Evolutionary conservation across 2,888 invertebrate species (phyloP).

Genomic region (Caenorhabditis drosophilae): DNA sequence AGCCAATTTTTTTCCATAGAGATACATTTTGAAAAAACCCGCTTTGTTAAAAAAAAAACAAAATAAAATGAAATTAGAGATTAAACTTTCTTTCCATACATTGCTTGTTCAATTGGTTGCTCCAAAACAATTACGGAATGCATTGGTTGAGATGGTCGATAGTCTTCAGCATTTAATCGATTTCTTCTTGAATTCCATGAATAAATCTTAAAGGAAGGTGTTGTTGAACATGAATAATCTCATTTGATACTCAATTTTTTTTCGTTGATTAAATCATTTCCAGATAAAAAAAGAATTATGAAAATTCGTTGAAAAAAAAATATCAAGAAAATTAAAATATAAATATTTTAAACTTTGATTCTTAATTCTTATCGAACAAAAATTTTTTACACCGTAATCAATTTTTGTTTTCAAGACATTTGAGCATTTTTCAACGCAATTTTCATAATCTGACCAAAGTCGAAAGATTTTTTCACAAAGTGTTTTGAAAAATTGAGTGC

Average conservation of each 20-base stretch:
- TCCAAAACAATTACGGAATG: slow-evolving; percentile 54
- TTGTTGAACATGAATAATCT: neutral
- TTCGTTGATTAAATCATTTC: too few relatives aligned
- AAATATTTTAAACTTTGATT: slow-evolving; percentile 1
- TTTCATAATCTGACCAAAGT: neutral
- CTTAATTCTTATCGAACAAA: too few relatives aligned
- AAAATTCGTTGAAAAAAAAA: too few relatives aligned
- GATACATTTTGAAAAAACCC: slow-evolving; percentile 1
- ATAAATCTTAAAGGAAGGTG: slow-evolving; percentile 26
- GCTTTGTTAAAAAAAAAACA: neutral
- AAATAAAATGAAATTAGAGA: neutral
- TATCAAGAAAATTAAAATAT: neutral
- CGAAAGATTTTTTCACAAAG: neutral
- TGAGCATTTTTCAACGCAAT: too few relatives aligned
- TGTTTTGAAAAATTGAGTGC: slow-evolving; percentile 6
- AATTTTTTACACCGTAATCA: too few relatives aligned
- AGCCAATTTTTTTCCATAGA: too few relatives aligned
- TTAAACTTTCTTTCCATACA: slow-evolving; percentile 51
- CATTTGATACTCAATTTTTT: neutral
- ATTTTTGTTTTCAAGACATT: too few relatives aligned
- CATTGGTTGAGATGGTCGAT: slow-evolving; percentile 36
- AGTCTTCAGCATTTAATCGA: slow-evolving; percentile 29
- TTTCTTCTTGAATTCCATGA: slow-evolving; percentile 15
- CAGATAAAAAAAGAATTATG: too few relatives aligned
- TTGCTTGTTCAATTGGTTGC: slow-evolving; percentile 57